Percentiles rank a stretch among this genome's conserved stretches.
These are phyloP conservation scores for Elgaria multicarinata DNA, from an alignment of 2,113 vertebrate species.

Conservation along the genomic window DNA sequence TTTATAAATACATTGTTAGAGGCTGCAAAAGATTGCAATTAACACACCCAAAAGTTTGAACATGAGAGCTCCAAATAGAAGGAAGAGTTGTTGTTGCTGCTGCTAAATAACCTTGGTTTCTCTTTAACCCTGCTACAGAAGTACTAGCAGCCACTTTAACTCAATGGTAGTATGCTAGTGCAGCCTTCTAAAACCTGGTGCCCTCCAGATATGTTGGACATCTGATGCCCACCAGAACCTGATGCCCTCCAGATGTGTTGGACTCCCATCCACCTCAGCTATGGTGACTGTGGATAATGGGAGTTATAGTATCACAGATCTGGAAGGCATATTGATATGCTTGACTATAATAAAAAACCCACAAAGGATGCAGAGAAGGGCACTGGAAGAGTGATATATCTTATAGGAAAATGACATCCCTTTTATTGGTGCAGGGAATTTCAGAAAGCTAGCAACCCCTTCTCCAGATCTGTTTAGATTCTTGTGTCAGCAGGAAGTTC, in stretches of 20 bases:
- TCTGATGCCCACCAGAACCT: too few relatives aligned
- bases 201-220: too few relatives aligned
- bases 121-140: not conserved
- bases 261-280: too few relatives aligned
- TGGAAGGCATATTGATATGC: too few relatives aligned
- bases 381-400: not conserved
- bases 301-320: too few relatives aligned
- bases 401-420: not conserved
- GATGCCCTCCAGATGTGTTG: too few relatives aligned
- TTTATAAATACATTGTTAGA: not conserved
- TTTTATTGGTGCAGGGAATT: not conserved
- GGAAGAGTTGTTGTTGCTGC: not conserved
- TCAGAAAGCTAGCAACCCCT: not conserved
- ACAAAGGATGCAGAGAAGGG: too few relatives aligned
- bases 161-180: not conserved
- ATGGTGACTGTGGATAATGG: too few relatives aligned
- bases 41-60: too few relatives aligned
- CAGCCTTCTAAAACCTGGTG: too few relatives aligned
- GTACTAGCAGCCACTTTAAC: not conserved
- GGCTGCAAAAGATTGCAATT: not conserved
- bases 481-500: not conserved
- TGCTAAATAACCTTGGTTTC: not conserved
- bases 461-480: not conserved
- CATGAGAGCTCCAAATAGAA: too few relatives aligned
- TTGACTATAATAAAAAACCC: too few relatives aligned